phyloP scores from a whole-genome alignment of 2,888 invertebrate genomes.

The Melanostoma scalare region DNA sequence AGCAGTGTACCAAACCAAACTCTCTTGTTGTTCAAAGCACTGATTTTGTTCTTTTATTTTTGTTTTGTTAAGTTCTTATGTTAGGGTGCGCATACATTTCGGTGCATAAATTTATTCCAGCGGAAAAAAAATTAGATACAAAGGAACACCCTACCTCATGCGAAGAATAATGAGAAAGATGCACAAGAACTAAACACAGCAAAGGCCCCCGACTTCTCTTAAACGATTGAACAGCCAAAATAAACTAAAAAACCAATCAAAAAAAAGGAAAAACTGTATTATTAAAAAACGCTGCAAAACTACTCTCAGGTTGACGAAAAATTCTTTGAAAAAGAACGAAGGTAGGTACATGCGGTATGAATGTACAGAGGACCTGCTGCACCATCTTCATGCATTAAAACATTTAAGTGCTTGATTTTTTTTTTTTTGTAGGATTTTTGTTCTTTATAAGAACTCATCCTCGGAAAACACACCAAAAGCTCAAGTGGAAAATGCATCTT shows the following conservation, averaged over 20 bases:
- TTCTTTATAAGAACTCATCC: constrained; percentile 21
- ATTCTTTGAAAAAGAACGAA: constrained; percentile 3
- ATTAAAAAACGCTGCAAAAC: constrained; percentile 54
- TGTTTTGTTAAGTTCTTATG: background rate
- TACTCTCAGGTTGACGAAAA: constrained; percentile 56
- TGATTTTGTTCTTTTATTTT: constrained; percentile 34
- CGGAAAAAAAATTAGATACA: constrained; percentile 35
- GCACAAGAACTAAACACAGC: constrained; percentile 1
- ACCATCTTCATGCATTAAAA: constrained; percentile 7
- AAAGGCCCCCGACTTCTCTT: constrained; percentile 4
- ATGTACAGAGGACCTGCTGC: constrained; percentile 6
- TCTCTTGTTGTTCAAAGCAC: constrained; percentile 50
- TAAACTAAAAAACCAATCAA: constrained; percentile 37
- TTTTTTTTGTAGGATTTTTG: constrained; percentile 22
- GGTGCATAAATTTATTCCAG: constrained; percentile 51
- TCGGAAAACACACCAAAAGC: constrained; percentile 43
- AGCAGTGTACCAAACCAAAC: constrained; percentile 11
- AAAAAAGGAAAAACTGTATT: constrained; percentile 23
- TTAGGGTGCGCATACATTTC: constrained; percentile 14
- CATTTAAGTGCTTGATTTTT: constrained; percentile 38
- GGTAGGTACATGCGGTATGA: constrained; percentile 1
- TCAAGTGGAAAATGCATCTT: constrained; percentile 66
- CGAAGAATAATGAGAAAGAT: constrained; percentile 30
- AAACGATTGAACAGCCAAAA: constrained; percentile 44
- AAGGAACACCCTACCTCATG: constrained; percentile 17